Conservation (phyloP, 2,113 vertebrate genomes). For the Dinomys branickii region DNA sequence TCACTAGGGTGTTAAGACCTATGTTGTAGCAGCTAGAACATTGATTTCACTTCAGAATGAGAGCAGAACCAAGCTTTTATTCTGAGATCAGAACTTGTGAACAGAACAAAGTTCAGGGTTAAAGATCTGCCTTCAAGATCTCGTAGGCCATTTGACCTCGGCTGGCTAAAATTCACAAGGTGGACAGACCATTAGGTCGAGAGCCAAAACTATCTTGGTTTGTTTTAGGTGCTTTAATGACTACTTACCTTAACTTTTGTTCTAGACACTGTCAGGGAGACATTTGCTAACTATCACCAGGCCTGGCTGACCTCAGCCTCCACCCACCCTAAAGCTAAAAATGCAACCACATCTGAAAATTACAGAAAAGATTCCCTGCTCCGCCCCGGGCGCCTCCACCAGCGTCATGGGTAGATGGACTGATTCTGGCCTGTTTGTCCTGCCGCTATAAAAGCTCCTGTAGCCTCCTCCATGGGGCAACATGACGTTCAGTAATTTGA, state of each 20-base stretch:
- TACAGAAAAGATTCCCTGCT: background rate
- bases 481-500: background rate
- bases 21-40: background rate
- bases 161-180: background rate
- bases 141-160: background rate
- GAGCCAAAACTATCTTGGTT: background rate
- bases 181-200: background rate
- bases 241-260: background rate
- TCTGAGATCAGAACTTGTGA: background rate
- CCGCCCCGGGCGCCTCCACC: background rate
- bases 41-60: conserved; percentile 36
- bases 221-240: background rate
- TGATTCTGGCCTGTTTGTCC: background rate
- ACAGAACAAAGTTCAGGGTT: background rate
- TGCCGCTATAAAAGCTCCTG: background rate
- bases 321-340: background rate
- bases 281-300: background rate
- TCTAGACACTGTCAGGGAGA: background rate
- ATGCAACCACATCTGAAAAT: background rate
- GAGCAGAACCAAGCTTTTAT: background rate
- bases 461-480: background rate
- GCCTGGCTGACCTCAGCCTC: background rate
- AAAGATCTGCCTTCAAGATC: background rate
- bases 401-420: background rate
- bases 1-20: background rate